phyloP scores from a whole-genome alignment of 2,797 vertebrate species.

The Gymnocypris eckloni region DNA sequence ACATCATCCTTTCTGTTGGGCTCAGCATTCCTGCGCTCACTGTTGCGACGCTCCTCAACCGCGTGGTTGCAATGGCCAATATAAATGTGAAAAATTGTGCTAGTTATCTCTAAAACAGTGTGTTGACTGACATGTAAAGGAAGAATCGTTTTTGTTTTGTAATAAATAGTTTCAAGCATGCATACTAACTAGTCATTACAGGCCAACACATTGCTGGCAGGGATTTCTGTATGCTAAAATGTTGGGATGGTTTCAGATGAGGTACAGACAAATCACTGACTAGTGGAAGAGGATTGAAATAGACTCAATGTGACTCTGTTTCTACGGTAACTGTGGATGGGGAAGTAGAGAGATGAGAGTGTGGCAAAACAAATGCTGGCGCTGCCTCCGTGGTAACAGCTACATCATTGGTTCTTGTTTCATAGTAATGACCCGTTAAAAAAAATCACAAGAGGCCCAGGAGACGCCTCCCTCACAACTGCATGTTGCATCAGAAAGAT shows the following conservation, averaged over 20 bases:
- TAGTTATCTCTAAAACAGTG: not conserved
- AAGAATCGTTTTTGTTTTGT: not conserved
- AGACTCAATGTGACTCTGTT: constrained; percentile 87
- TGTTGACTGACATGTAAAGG: not conserved
- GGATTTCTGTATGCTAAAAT: constrained; percentile 37
- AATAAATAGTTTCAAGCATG: not conserved
- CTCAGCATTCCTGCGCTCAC: constrained; percentile 38
- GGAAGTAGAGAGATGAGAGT: constrained; percentile 82
- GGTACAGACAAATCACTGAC: constrained; percentile 70
- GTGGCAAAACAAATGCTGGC: constrained; percentile 82
- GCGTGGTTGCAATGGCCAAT: not conserved
- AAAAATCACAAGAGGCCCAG: constrained; percentile 81
- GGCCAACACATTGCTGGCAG: constrained; percentile 25
- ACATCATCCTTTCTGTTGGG: constrained; percentile 54
- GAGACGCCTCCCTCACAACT: constrained; percentile 73
- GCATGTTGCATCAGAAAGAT: constrained; percentile 85
- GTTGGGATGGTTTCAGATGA: constrained; percentile 53
- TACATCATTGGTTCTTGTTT: constrained; percentile 85
- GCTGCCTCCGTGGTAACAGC: constrained; percentile 85
- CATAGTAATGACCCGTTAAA: constrained; percentile 69
- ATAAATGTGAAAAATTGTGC: not conserved
- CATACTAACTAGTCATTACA: not conserved
- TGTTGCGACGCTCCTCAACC: not conserved
- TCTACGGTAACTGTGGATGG: constrained; percentile 87
- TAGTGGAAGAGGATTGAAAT: constrained; percentile 81